A percentile compares a stretch with the other conserved stretches of the same genome.
Evolutionary conservation across 2,888 invertebrate genomes (phyloP).

Genomic region (Amorpha juglandis): DNA sequence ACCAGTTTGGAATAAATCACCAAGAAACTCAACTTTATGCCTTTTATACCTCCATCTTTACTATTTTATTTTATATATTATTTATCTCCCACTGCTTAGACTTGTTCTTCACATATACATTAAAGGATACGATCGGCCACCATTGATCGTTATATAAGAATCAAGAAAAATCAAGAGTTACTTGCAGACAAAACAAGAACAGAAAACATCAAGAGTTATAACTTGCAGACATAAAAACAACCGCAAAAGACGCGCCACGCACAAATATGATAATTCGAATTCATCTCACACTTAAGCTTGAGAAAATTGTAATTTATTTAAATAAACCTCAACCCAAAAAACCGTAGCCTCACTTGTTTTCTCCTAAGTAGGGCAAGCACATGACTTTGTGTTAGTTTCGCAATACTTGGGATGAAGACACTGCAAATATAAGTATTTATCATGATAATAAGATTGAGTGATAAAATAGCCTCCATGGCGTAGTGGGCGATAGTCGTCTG

Average conservation of each 20-base stretch:
- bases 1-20: too few relatives aligned
- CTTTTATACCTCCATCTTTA: too few relatives aligned
- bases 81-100: too few relatives aligned
- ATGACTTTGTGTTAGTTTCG: slow-evolving; percentile 17
- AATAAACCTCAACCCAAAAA: slow-evolving; percentile 21
- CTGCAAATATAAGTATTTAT: neutral
- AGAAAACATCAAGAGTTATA: neutral
- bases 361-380: slow-evolving; percentile 8
- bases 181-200: too few relatives aligned
- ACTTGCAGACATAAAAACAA: neutral
- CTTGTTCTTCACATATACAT: too few relatives aligned
- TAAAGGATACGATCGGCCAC: too few relatives aligned
- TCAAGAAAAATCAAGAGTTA: too few relatives aligned
- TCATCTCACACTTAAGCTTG: slow-evolving; percentile 14
- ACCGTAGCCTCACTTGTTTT: slow-evolving; percentile 12
- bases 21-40: too few relatives aligned
- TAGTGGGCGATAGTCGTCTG: too few relatives aligned
- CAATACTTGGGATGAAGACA: neutral
- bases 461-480: too few relatives aligned
- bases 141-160: too few relatives aligned
- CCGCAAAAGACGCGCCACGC: neutral
- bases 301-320: slow-evolving; percentile 2
- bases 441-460: neutral
- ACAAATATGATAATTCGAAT: neutral
- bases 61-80: too few relatives aligned